Evolutionary conservation across 2,113 vertebrate species (phyloP).

Genomic region (Cyanistes caeruleus): DNA sequence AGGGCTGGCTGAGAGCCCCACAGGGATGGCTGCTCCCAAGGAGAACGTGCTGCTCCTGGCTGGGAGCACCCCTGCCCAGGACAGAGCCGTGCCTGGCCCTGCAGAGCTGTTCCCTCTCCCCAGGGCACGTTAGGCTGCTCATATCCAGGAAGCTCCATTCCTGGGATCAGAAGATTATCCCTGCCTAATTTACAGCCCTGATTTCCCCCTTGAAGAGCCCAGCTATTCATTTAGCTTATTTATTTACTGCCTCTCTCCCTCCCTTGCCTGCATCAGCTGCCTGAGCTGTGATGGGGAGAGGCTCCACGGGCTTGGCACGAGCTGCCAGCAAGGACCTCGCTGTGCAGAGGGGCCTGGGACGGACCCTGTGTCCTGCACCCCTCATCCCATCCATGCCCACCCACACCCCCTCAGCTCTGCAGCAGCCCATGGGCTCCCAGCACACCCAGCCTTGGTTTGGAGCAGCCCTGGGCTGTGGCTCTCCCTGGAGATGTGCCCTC

Average conservation of each 20-base stretch:
- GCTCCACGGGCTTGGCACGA: rapidly evolving
- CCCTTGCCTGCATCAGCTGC: background rate
- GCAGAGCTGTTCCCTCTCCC: background rate
- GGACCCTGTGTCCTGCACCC: background rate
- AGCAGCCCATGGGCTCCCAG: rapidly evolving
- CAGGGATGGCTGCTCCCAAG: rapidly evolving
- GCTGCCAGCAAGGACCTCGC: background rate
- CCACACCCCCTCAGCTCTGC: background rate
- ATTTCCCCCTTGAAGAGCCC: background rate
- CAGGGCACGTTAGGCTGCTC: rapidly evolving
- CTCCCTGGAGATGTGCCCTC: background rate
- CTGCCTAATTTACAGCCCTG: background rate
- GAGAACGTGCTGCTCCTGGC: background rate
- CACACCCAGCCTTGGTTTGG: background rate
- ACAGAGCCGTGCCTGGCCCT: background rate
- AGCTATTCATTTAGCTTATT: background rate
- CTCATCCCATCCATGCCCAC: background rate
- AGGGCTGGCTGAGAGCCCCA: background rate
- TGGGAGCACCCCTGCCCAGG: background rate
- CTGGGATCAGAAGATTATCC: background rate
- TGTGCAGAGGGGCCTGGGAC: rapidly evolving
- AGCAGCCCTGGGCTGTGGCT: background rate
- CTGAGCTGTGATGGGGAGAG: background rate
- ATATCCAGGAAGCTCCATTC: background rate
- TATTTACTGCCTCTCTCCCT: background rate